Base-by-base conservation (phyloP, 2,797 vertebrate genomes). In the Coregonus sp. region DNA sequence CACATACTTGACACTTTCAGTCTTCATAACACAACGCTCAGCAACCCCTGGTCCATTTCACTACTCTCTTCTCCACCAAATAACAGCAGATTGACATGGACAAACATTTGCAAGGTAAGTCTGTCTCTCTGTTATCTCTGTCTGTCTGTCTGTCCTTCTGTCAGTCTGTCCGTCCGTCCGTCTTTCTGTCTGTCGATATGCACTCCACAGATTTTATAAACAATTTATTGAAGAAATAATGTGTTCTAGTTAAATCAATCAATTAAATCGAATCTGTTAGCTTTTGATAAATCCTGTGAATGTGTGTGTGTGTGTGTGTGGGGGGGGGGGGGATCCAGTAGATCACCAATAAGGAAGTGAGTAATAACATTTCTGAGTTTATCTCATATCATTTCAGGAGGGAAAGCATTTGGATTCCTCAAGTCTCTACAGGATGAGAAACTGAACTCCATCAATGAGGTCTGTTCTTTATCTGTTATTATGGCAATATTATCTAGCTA, bases 341-440 rank as follows among this genome's bases (percentile, higher is more conserved):
- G 40, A 52, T 25, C 20, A 40, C 20, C 35, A 71, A 50, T n/a
- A 18, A 16, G 35, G 37, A 15, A 61, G 31, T 25, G 31, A 52
- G 18, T 54, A 37, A 14, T 51, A 50, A 69, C 25, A 35, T 40
- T 1, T 72, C 18, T 79, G 29, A 54, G 33, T 54, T 18, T 5
- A 9, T 50, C 66, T 75, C 0, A 75, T 73, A 68, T 59, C 69
- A 12, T 78, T 12, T 70, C 81, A 94, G 93, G 93, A 54, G 95
- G 96, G 68, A 96, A 96, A 89, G 93, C 91, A 1, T 96, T 87
- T 7, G 93, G 95, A 74, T 12, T 88, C 31, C 88, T 95, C 29
- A 96, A 95, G 84, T 87, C 91, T 82, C 91, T 94, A 35, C 96
- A 96, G 82, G 94, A 95, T 66, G 94, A 95, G 56, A 90, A 85